Evolutionary conservation across 2,113 vertebrate species (phyloP).

Genomic region (Cinclus mexicanus): DNA sequence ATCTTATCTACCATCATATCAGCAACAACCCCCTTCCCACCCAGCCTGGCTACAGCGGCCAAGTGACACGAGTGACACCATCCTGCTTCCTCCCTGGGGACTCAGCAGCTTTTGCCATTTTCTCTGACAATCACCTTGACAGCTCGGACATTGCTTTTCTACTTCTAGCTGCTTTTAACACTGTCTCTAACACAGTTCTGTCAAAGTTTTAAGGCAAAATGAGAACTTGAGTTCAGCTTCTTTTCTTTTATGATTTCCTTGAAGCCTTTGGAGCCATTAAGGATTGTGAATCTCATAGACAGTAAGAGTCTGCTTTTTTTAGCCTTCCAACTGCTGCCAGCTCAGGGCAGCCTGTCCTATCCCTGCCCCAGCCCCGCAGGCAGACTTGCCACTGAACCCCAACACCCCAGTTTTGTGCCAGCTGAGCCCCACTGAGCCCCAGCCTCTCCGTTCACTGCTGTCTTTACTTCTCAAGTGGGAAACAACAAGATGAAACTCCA

Average conservation of each 20-base stretch:
- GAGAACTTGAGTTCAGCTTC: neutral
- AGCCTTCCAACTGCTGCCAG: neutral
- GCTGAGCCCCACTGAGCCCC: neutral
- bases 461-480: neutral
- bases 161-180: neutral
- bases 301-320: neutral
- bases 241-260: neutral
- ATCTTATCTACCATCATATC: neutral
- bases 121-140: neutral
- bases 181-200: fast-evolving
- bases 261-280: neutral
- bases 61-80: neutral
- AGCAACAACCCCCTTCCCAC: neutral
- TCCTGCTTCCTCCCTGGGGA: conserved; percentile 34
- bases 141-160: neutral
- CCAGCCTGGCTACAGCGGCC: neutral
- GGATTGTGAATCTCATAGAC: neutral
- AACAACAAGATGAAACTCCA: neutral
- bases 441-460: neutral
- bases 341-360: neutral
- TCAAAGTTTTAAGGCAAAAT: neutral
- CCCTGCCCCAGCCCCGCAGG: too few species aligned
- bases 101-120: neutral
- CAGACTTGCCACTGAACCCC: neutral
- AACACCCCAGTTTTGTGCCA: neutral